A percentile compares a stretch with the other conserved stretches of the same genome.
Evolutionary conservation across 2,113 vertebrate genomes (phyloP).

Genomic region (Poicephalus gulielmi): DNA sequence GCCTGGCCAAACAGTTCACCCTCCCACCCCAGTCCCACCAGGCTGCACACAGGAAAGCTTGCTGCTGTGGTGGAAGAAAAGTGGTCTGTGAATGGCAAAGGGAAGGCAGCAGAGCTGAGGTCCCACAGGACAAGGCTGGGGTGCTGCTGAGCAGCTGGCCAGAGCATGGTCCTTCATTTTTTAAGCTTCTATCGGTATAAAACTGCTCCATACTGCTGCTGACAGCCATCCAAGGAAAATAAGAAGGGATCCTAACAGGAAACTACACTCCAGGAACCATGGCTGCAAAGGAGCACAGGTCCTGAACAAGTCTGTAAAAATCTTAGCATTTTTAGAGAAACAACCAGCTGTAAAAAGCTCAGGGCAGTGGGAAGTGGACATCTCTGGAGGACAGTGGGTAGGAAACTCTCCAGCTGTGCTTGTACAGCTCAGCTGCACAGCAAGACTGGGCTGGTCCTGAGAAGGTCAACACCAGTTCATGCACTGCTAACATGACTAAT

Average conservation of each 20-base stretch:
- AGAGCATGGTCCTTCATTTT: neutral
- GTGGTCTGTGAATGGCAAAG: neutral
- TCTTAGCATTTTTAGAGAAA: neutral
- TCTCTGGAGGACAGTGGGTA: rapidly evolving
- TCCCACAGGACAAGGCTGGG: neutral
- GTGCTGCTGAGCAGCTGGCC: neutral
- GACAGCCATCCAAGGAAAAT: neutral
- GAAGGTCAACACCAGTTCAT: neutral
- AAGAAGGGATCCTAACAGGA: rapidly evolving
- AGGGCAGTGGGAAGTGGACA: neutral
- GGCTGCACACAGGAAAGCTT: neutral
- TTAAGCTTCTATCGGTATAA: neutral
- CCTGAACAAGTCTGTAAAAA: neutral
- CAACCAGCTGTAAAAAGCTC: neutral
- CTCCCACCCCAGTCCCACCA: neutral
- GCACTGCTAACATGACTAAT: neutral
- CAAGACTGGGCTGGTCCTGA: rapidly evolving
- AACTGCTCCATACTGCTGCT: neutral
- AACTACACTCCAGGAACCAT: neutral
- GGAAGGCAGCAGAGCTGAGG: neutral
- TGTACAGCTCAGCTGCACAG: no score
- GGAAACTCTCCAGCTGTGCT: neutral
- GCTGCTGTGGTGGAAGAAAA: rapidly evolving
- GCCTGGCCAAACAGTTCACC: neutral
- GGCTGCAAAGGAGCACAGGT: neutral